Base-by-base conservation (phyloP, 2,797 vertebrate species). In the Mus minutoides region DNA sequence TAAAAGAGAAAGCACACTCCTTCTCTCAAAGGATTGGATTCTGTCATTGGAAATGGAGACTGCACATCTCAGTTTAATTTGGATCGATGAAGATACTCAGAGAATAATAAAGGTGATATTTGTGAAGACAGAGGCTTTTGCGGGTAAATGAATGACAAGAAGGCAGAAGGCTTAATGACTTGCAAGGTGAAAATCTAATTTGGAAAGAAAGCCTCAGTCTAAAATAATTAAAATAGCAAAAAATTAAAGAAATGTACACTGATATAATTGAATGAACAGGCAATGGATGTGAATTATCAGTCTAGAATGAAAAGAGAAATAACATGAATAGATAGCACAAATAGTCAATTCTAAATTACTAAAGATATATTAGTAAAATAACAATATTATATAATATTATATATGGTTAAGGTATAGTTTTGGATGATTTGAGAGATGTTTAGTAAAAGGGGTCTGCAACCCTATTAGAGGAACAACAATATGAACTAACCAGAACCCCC, bases 41-140 rank as follows among this genome's bases (percentile, higher is more conserved):
- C 2, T 64, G 40, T 75, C 43, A 64, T 46, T 88, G 37, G 34
- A 88, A 88, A 96, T 82, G 80, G 26, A 37, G 49, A 86, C 26
- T 43, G 3, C 34, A 87, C 43, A 92, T 56, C n/a, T 93, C 85
- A 94, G 24, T 92, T 96, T 93, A 93, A 94, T 94, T 94, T 96
- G 56, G 31, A 94, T 94, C 82, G 82, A 43, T 96, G 92, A 94
- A 94, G 37, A 67, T 91, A 91, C 77, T 31, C 56, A 46, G 49
- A 91, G 78, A 97, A 93, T 89, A n/a, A 94, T 82, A 91, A 96
- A 79, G 0, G 1, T 96, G 87, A 49, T 90, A 92, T 94, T 90
- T 94, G 56, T 94, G 77, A 95, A 97, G 78, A 84, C 8, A 17
- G 40, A 95, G 34, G 29, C 29, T 37, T 73, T 62, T 88, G 6